phyloP scores from a whole-genome alignment of 1,140 invertebrate species.

The Stegodyphus dumicola region DNA sequence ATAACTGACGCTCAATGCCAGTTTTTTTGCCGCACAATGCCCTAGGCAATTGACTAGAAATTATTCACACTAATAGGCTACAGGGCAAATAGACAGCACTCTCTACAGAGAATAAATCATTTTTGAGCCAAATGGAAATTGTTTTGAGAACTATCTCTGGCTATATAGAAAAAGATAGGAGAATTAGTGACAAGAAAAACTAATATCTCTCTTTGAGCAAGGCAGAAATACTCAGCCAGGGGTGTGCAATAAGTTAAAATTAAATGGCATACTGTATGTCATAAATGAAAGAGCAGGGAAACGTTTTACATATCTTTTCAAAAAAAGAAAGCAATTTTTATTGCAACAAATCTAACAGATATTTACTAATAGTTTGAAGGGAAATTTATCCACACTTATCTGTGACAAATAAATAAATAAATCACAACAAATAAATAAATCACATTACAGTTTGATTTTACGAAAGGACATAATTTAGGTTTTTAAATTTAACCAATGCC shows the following conservation, averaged over 20 bases:
- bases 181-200: conserved; percentile 32
- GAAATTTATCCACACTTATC: no score
- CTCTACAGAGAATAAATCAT: conserved; percentile 25
- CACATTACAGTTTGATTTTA: no score
- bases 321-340: no score
- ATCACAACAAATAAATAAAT: no score
- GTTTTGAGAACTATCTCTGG: conserved; percentile 44
- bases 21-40: conserved; percentile 38
- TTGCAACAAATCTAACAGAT: no score
- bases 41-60: conserved; percentile 56
- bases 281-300: no score
- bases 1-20: conserved; percentile 27
- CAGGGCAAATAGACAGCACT: not conserved
- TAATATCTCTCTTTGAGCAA: conserved; percentile 53
- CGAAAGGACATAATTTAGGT: no score
- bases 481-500: no score
- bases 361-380: no score
- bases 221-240: conserved; percentile 33
- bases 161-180: conserved; percentile 31
- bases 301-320: no score
- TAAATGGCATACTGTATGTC: no score
- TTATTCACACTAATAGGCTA: conserved; percentile 46
- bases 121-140: conserved; percentile 44
- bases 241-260: conserved; percentile 1
- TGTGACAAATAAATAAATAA: no score